Evolutionary conservation across 2,888 invertebrate genomes (phyloP).

Genomic region (Phyto melanocephala): DNA sequence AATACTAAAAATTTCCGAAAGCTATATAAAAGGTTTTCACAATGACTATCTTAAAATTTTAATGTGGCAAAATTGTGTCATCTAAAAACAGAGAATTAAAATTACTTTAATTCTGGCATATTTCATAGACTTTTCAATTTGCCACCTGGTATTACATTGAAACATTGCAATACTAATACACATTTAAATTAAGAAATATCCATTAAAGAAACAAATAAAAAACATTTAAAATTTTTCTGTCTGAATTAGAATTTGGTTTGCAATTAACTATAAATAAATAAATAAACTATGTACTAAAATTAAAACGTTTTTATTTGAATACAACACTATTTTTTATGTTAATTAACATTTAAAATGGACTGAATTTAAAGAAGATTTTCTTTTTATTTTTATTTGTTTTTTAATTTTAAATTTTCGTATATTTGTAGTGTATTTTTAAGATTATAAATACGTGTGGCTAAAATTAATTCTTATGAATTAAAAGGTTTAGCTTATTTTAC

Average conservation of each 20-base stretch:
- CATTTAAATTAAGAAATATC: no score
- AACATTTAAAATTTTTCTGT: no score
- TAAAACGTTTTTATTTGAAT: constrained; percentile 12
- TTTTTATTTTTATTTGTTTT: neutral
- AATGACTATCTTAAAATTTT: no score
- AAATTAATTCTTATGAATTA: constrained; percentile 28
- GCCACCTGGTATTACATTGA: no score
- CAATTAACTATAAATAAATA: constrained; percentile 27
- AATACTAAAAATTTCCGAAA: no score
- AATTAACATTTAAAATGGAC: neutral
- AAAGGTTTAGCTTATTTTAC: constrained; percentile 51
- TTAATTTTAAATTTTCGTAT: neutral
- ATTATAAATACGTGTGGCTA: constrained; percentile 11
- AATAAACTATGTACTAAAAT: constrained; percentile 29
- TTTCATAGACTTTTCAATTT: no score
- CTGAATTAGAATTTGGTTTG: constrained; percentile 19
- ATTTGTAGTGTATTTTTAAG: no score
- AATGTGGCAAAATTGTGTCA: no score
- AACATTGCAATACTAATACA: no score
- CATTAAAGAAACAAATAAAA: neutral
- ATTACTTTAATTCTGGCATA: no score
- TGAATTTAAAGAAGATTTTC: neutral
- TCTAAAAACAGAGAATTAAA: no score
- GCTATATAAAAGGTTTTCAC: no score
- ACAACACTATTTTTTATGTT: neutral